Percentiles rank a stretch among this genome's conserved stretches.
phyloP scores from a whole-genome alignment of 1,140 invertebrate genomes.

The Pseudachorutes palmiensis region DNA sequence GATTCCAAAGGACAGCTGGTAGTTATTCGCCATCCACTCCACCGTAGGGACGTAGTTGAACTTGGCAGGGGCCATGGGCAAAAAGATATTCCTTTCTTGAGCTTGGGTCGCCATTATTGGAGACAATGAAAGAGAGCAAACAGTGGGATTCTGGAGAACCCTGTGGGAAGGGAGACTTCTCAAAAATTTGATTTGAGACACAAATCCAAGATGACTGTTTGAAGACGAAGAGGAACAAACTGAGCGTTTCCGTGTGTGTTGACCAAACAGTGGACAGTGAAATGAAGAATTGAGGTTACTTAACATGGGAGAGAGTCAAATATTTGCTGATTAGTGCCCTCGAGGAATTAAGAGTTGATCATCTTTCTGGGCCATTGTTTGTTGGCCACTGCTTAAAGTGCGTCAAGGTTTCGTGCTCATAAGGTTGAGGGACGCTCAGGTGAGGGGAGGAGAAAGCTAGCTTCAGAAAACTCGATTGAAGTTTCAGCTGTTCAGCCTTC shows the following conservation, averaged over 20 bases:
- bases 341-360: constrained; percentile 11
- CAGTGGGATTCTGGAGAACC: neutral
- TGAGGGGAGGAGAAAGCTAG: neutral
- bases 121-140: neutral
- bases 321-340: constrained; percentile 11
- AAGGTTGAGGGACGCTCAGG: neutral
- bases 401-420: neutral
- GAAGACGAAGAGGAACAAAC: neutral
- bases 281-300: constrained; percentile 9
- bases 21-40: neutral
- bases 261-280: neutral
- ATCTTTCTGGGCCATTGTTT: constrained; percentile 2
- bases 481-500: too few species aligned
- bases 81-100: neutral
- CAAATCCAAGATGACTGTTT: neutral
- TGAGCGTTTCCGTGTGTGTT: neutral
- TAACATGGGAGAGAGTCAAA: constrained; percentile 8
- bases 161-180: too few species aligned
- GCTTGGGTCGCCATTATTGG: neutral
- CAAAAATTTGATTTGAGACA: too few species aligned
- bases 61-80: neutral
- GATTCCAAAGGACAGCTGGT: neutral
- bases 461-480: neutral
- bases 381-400: neutral
- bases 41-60: constrained; percentile 4